Conservation (phyloP, 2,113 vertebrate species). For the Paradoxurus hermaphroditus region DNA sequence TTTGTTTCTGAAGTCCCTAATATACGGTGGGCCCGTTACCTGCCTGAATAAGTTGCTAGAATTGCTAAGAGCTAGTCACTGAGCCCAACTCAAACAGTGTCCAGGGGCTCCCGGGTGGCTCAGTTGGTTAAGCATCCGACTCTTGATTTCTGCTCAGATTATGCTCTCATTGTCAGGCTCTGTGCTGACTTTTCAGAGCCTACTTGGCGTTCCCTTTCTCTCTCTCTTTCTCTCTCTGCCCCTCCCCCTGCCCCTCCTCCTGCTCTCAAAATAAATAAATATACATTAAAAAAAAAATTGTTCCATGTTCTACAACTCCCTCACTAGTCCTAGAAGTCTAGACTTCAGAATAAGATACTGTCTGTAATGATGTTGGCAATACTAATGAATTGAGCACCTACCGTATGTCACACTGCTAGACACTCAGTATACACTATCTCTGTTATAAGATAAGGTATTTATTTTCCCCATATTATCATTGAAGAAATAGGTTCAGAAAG, state of each 20-base stretch:
- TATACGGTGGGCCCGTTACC: not conserved
- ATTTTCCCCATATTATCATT: slow-evolving; percentile 20
- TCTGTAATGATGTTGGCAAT: not conserved
- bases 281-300: not conserved
- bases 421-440: not conserved
- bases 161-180: too few relatives aligned
- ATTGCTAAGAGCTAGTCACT: not conserved
- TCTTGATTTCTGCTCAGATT: too few relatives aligned
- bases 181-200: too few relatives aligned
- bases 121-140: too few relatives aligned
- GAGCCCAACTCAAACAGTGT: not conserved
- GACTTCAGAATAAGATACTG: slow-evolving; percentile 10
- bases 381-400: not conserved
- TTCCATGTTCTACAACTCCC: not conserved
- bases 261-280: too few relatives aligned
- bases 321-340: not conserved
- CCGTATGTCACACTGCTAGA: not conserved
- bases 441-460: not conserved
- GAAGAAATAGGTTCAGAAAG: not conserved
- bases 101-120: too few relatives aligned
- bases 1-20: not conserved
- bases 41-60: not conserved
- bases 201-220: too few relatives aligned
- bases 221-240: too few relatives aligned
- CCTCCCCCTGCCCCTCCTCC: too few relatives aligned